phyloP scores from a whole-genome alignment of 2,113 vertebrate genomes.

The Neomonachus schauinslandi region DNA sequence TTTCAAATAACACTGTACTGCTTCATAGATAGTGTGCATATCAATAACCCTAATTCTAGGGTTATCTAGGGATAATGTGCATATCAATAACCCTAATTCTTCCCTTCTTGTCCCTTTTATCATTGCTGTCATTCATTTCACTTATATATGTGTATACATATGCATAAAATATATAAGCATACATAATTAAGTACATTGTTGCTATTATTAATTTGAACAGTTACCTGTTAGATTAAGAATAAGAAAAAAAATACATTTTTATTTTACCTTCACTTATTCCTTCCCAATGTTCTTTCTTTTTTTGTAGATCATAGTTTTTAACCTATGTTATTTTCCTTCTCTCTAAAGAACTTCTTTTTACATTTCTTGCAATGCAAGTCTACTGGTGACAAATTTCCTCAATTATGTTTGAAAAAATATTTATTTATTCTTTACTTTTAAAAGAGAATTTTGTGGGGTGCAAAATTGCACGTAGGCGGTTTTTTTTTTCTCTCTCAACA shows the following conservation, averaged over 20 bases:
- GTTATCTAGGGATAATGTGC: no score
- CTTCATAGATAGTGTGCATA: background rate
- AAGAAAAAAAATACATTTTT: background rate
- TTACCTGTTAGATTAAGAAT: background rate
- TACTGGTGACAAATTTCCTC: background rate
- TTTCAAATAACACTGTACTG: background rate
- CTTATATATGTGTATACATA: background rate
- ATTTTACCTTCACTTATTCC: background rate
- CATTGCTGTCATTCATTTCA: background rate
- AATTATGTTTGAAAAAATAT: background rate
- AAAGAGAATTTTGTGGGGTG: background rate
- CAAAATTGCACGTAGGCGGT: background rate
- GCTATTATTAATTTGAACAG: background rate
- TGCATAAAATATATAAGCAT: background rate
- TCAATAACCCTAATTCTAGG: background rate
- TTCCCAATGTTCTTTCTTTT: background rate
- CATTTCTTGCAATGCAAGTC: background rate
- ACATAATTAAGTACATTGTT: background rate
- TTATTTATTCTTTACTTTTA: background rate
- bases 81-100: background rate
- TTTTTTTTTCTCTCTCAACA: background rate
- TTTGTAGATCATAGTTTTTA: background rate
- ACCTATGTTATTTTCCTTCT: background rate
- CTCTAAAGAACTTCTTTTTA: background rate
- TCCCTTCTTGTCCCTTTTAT: background rate